These are phyloP conservation scores for Platichthys flesus DNA, from an alignment of 2,113 vertebrate species.

Conservation along the genomic window DNA sequence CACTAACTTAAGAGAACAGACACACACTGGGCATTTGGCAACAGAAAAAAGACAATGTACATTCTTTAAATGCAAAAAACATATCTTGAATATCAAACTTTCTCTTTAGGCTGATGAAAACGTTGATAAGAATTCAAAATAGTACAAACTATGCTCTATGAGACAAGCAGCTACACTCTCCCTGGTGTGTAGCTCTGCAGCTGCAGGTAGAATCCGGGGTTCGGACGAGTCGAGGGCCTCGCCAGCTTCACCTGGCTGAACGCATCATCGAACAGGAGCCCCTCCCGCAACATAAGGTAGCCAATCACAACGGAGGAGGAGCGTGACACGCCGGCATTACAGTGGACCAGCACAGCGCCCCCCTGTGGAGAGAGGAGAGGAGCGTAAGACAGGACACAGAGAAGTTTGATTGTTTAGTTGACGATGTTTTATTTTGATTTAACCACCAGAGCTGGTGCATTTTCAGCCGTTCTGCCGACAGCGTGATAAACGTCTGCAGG, in stretches of 20 bases:
- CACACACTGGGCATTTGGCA: not conserved
- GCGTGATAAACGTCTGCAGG: not conserved
- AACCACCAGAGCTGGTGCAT: not conserved
- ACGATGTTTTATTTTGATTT: not conserved
- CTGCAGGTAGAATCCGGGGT: slow-evolving; percentile 91
- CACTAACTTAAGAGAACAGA: not conserved
- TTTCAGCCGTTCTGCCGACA: not conserved
- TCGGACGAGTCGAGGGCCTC: slow-evolving; percentile 88
- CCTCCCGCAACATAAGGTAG: slow-evolving; percentile 90
- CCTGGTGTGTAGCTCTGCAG: slow-evolving; percentile 87
- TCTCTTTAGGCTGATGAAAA: no score
- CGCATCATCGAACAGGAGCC: slow-evolving; percentile 87
- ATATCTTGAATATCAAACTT: not conserved
- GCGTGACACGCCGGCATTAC: slow-evolving; percentile 96
- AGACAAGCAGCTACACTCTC: not conserved
- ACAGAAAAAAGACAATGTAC: not conserved
- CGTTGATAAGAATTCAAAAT: no score
- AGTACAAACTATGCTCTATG: no score
- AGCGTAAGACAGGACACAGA: not conserved
- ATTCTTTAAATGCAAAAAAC: no score
- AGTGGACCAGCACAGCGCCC: slow-evolving; percentile 92
- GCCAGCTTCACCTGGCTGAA: slow-evolving; percentile 88
- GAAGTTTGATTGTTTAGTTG: not conserved
- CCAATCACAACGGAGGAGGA: slow-evolving; percentile 90
- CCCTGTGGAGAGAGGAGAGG: slow-evolving; percentile 76